Base-by-base conservation (phyloP, 2,113 vertebrate genomes). In the Furnarius figulus region DNA sequence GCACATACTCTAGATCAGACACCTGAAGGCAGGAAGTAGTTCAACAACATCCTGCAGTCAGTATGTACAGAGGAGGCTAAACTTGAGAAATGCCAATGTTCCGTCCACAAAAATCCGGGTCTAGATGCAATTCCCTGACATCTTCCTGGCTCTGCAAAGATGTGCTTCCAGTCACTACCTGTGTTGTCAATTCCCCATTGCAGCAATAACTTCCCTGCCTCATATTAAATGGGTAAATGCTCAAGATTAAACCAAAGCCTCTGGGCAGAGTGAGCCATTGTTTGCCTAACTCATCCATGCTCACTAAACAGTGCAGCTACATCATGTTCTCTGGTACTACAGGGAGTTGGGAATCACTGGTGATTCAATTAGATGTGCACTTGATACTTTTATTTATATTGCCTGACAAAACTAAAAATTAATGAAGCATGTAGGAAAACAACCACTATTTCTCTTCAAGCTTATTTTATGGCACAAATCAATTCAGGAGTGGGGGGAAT, bases 321-420 rank as follows among this genome's bases (percentile, higher is more conserved):
- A 94, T 90, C 70, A 70, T 91, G 87, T 95, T 97, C 88, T 61
- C 87, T 78, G 40, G 37, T 70, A 93, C 93, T 70, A 93, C 70
- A 77, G 97, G 91, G 96, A 97, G 75, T 6, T 95, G 72, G 90
- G 95, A 97, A 94, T 97, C 92, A 92, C 40, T 52, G 85, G 96
- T 87, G 91, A 98, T 97, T 97, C 97, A 98, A 96, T 98, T 97
- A 98, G 97, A 97, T 89, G 83, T 91, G 89, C 16, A 59, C 81
- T 96, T 95, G 90, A 95, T 97, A 94, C 91, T 97, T 96, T 96
- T 96, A 98, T 98, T 97, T 96, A 96, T 95, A 93, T 89, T 91
- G 85, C 94, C 96, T 97, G 98, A 93, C 97, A 97, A 97, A 96
- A 97, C 95, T 97, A 96, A 96, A 96, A 97, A 98, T 98, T 98